A percentile compares a stretch with the other conserved stretches of the same genome.
Evolutionary conservation across 2,113 vertebrate genomes (phyloP).

Genomic region (Galbula dea): DNA sequence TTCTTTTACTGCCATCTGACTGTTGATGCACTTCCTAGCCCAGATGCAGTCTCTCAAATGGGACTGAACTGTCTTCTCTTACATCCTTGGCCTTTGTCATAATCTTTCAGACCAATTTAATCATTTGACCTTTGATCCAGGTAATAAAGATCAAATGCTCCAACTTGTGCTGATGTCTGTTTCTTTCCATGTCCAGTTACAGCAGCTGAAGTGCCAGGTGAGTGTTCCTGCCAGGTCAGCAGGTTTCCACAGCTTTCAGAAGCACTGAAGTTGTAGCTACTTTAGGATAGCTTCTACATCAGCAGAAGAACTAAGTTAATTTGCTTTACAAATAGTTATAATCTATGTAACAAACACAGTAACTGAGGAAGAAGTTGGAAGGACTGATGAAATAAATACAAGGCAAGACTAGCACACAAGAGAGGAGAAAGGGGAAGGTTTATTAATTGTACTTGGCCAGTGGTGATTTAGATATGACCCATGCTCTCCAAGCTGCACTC

Average conservation of each 20-base stretch:
- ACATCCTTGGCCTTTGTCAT: neutral
- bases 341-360: neutral
- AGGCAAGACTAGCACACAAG: rapidly evolving
- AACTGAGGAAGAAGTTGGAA: neutral
- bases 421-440: neutral
- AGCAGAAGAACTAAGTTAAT: neutral
- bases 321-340: neutral
- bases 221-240: neutral
- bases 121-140: slow-evolving; percentile 16
- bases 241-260: neutral
- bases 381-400: neutral
- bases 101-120: slow-evolving; percentile 7
- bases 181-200: neutral
- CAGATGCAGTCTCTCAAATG: neutral
- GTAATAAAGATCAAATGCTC: slow-evolving; percentile 47
- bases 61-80: neutral
- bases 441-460: neutral
- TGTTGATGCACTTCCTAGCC: neutral
- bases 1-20: neutral
- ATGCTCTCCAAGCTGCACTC: rapidly evolving
- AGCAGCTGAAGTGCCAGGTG: neutral
- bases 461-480: neutral
- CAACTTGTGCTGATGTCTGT: neutral
- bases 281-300: rapidly evolving
- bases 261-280: rapidly evolving